Conservation (phyloP, 1,140 invertebrate genomes). For the Platyura marginata region DNA sequence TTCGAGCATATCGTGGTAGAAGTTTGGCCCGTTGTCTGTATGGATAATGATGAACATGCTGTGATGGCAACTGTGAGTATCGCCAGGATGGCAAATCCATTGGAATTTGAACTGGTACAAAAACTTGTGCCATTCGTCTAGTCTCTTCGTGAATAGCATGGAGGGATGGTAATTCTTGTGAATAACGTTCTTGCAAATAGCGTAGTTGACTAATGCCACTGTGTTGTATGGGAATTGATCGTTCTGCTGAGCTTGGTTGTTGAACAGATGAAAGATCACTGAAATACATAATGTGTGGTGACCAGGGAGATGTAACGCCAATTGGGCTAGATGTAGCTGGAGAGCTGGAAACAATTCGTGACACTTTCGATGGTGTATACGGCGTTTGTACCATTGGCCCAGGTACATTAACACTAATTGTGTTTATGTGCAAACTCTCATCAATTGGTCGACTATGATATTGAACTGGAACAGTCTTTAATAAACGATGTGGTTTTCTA, state of each 20-base stretch:
- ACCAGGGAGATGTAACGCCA: slow-evolving; percentile 32
- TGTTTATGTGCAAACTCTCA: slow-evolving; percentile 12
- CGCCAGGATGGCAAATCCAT: slow-evolving; percentile 27
- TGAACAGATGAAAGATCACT: slow-evolving; percentile 73
- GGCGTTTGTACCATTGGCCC: slow-evolving; percentile 13
- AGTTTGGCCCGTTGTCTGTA: slow-evolving; percentile 31
- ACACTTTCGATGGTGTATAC: slow-evolving; percentile 27
- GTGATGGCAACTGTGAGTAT: slow-evolving; percentile 5
- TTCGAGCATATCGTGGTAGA: slow-evolving; percentile 38
- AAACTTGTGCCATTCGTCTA: slow-evolving; percentile 25
- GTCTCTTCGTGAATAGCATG: slow-evolving; percentile 55
- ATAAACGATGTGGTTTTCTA: slow-evolving; percentile 9
- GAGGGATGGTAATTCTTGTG: slow-evolving; percentile 51
- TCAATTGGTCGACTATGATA: slow-evolving; percentile 14
- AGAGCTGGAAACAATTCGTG: slow-evolving; percentile 44
- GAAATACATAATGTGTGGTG: slow-evolving; percentile 40
- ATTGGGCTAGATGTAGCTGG: slow-evolving; percentile 34
- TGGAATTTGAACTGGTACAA: slow-evolving; percentile 37
- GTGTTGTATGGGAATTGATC: slow-evolving; percentile 53
- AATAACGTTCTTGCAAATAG: slow-evolving; percentile 44
- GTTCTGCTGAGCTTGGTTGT: slow-evolving; percentile 56
- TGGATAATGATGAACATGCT: slow-evolving; percentile 6
- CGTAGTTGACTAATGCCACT: slow-evolving; percentile 32
- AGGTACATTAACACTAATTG: slow-evolving; percentile 13
- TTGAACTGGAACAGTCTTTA: slow-evolving; percentile 2